A percentile compares a stretch with the other conserved stretches of the same genome.
Conservation (phyloP, 1,140 invertebrate genomes). For the Dreissena rostriformis region DNA sequence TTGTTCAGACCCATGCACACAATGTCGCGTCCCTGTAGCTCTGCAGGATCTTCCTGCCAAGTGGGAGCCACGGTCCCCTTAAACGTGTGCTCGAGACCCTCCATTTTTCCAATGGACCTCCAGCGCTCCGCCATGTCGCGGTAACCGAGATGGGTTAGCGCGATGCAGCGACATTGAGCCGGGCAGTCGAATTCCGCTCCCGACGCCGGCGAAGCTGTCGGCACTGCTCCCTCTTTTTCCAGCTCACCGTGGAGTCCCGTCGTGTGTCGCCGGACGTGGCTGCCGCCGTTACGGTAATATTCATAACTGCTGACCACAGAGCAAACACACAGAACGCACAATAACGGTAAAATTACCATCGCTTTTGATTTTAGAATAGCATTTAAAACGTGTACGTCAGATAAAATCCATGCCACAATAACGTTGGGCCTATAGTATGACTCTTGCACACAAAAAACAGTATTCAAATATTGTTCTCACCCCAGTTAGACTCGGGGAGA, state of each 20-base stretch:
- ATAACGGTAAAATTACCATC: too few relatives aligned
- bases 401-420: too few relatives aligned
- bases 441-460: too few relatives aligned
- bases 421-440: too few relatives aligned
- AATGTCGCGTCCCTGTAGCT: constrained; percentile 46
- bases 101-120: constrained; percentile 35
- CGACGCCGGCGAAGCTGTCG: too few relatives aligned
- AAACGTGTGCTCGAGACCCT: constrained; percentile 35
- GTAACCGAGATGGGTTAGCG: constrained; percentile 44
- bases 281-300: background rate
- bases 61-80: constrained; percentile 48
- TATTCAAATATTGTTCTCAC: too few relatives aligned
- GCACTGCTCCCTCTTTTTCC: background rate
- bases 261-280: background rate
- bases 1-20: constrained; percentile 54
- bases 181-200: constrained; percentile 25
- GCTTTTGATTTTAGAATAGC: too few relatives aligned
- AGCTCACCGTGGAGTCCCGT: background rate
- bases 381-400: too few relatives aligned
- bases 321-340: too few relatives aligned
- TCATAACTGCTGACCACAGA: too few relatives aligned
- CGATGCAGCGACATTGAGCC: constrained; percentile 50
- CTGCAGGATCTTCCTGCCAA: constrained; percentile 41
- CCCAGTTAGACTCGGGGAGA: too few relatives aligned
- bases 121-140: constrained; percentile 53